Conservation (phyloP, 2,797 vertebrate genomes). For the Urosaurus nigricauda region DNA sequence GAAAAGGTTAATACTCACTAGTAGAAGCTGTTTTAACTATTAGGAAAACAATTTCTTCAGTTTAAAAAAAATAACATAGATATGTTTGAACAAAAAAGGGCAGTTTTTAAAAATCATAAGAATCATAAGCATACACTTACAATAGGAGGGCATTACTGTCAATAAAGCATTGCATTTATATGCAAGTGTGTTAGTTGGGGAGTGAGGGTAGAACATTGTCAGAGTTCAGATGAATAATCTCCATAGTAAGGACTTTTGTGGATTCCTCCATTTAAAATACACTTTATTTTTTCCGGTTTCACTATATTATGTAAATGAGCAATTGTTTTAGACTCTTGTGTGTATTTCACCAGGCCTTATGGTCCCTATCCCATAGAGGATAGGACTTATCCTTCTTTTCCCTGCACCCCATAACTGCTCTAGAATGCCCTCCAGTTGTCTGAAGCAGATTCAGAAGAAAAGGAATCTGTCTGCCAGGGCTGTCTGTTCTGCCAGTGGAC, state of each 20-base stretch:
- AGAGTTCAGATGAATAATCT: neutral
- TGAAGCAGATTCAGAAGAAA: neutral
- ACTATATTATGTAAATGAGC: neutral
- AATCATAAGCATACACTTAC: neutral
- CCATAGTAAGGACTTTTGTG: neutral
- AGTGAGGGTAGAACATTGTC: neutral
- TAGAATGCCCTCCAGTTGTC: neutral
- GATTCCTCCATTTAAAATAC: neutral
- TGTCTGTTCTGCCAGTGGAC: neutral
- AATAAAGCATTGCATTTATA: neutral
- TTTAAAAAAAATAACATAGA: neutral
- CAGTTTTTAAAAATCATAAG: neutral
- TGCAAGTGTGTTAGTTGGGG: neutral
- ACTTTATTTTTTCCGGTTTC: neutral
- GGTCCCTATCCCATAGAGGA: neutral
- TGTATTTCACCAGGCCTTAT: neutral
- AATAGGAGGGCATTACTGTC: neutral
- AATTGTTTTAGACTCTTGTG: neutral
- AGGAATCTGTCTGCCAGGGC: too few species aligned
- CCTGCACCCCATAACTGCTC: neutral
- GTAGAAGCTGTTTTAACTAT: neutral
- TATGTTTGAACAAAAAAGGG: neutral
- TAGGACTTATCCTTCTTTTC: neutral
- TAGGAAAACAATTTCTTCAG: neutral
- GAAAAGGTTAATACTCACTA: neutral